Evolutionary conservation across 2,113 vertebrate genomes (phyloP), one percentile per base, ranked within the genome.

Genomic region (Labeo rohita): DNA sequence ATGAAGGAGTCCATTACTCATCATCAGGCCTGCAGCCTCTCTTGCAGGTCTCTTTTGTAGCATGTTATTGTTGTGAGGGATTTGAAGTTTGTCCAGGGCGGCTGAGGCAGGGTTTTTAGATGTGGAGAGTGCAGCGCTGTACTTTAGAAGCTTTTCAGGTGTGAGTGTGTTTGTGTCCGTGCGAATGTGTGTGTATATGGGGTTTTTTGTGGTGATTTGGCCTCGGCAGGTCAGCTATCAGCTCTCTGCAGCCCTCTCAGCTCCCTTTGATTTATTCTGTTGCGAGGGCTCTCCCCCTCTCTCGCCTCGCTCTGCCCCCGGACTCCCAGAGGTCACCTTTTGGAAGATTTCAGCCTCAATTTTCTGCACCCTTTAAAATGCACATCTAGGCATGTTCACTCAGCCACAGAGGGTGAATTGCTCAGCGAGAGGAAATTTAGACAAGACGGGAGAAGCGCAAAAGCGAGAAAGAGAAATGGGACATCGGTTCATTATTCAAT

Each of bases 181-280:
- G 11, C 8, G 16, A 9, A 28, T 74, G 47, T 61, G 66, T 82
- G 78, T 66, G 70, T 83, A 43, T 83, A 54, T 83, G 54, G 1
- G 6, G 87, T 88, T 85, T 90, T 89, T 89, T 92, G 88, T 91
- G 91, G 91, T 93, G 88, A 87, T 89, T 86, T 82, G 89, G 83
- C 89, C 88, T 91, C 89, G 84, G 90, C 90, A 86, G 90, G 89
- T 92, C 90, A 91, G 93, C 91, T 94, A 93, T 94, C 93, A 92
- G 92, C 91, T 90, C 88, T 89, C 89, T 89, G 91, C 93, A 94
- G 93, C 73, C 89, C 88, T 90, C 90, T 90, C 87, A 80, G 39
- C 90, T 83, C 88, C 80, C 90, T 94, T 94, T 93, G 92, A 92
- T 94, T 93, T 88, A 80, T 85, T 89, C 89, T 21, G 21, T 4